Base-by-base conservation (phyloP, 2,888 invertebrate genomes). In the Sphaeridia pumilis region DNA sequence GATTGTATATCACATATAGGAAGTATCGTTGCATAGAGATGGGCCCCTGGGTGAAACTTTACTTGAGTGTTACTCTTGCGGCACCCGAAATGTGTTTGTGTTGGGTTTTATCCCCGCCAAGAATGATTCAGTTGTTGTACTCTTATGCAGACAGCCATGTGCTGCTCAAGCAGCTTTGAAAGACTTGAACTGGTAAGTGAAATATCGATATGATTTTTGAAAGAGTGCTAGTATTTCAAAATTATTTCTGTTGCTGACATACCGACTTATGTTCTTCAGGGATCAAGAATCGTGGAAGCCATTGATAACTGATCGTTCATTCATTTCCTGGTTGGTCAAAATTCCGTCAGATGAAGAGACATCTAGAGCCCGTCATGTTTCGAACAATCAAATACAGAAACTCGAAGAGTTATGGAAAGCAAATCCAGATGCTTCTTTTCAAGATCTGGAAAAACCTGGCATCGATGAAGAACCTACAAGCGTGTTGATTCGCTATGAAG, bases 271-370 rank as follows among this genome's bases (percentile, higher is more conserved):
- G n/a, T n/a, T n/a, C n/a, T n/a, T n/a, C n/a, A 76, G 76, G 89
- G 95, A 97, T 73, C 94, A 94, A 69, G 90, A 90, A 61, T 92
- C 94, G 68, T 97, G 97, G 97, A 94, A 95, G 71, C 95, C 97
- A 0, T 74, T 98, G 59, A 98, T 99, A 69, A 83, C 88, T 61
- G 97, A 97, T 72, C 85, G 95, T 12, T 88, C 89, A 65, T 93
- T 98, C 69, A 74, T 99, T 42, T 83, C 92, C 0, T 99, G 98
- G 98, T 74, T 98, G 49, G 95, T 95, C 1, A 93, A 93, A 71
- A 84, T 93, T n/a, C 98, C 98, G 17, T 84, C 87, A 0, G 95
- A 97, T 68, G 87, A 94, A 67, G 97, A 98, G 67, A 95, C 95
- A 72, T 74, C 92, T 67, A 77, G 97, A 62, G 93, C 95, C 0